phyloP scores from a whole-genome alignment of 2,888 invertebrate species.

The Cynaeus angustus region DNA sequence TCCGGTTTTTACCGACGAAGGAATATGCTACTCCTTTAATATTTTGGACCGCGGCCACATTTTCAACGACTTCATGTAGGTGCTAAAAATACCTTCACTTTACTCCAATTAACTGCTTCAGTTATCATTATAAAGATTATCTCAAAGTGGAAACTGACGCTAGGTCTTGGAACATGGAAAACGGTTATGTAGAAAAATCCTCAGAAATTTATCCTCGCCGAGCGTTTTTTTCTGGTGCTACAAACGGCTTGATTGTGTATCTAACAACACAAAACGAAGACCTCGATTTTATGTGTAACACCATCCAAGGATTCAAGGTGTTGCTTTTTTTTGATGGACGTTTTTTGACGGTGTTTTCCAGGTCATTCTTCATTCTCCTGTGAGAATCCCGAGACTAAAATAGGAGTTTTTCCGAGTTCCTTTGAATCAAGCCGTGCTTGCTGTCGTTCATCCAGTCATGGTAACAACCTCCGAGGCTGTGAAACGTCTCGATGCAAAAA shows the following conservation, averaged over 20 bases:
- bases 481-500: slow-evolving; percentile 76
- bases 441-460: slow-evolving; percentile 82
- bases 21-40: slow-evolving; percentile 52
- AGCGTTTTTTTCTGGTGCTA: slow-evolving; percentile 78
- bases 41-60: slow-evolving; percentile 45
- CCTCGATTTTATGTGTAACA: slow-evolving; percentile 59
- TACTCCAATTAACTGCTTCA: slow-evolving; percentile 3
- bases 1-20: slow-evolving; percentile 50
- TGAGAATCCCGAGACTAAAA: slow-evolving; percentile 78
- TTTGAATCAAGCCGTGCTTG: slow-evolving; percentile 79
- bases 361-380: slow-evolving; percentile 74
- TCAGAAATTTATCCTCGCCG: slow-evolving; percentile 78
- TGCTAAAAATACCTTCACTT: not conserved
- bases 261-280: slow-evolving; percentile 52
- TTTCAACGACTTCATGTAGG: slow-evolving; percentile 39
- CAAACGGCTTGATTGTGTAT: slow-evolving; percentile 62
- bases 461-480: slow-evolving; percentile 81
- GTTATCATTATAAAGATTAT: slow-evolving; percentile 48
- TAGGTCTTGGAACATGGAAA: slow-evolving; percentile 76
- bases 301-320: slow-evolving; percentile 58
- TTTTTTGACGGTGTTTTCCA: too few species aligned
- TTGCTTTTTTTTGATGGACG: too few species aligned
- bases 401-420: slow-evolving; percentile 82
- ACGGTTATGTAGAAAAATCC: slow-evolving; percentile 74
- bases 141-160: slow-evolving; percentile 45